phyloP scores from a whole-genome alignment of 2,797 vertebrate species.

The Sebastes ruberrimus region DNA sequence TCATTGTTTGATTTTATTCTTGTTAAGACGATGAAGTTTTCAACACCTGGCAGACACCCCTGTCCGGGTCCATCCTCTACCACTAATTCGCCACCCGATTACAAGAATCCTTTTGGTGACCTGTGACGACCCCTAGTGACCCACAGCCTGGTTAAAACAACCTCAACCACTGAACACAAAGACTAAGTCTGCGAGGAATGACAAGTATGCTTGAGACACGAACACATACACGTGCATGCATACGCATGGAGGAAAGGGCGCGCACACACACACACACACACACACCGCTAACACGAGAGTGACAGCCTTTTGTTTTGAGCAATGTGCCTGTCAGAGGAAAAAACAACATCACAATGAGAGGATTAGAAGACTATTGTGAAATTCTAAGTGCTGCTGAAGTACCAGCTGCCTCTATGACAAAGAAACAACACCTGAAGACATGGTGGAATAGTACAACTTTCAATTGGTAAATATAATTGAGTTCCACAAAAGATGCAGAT shows the following conservation, averaged over 20 bases:
- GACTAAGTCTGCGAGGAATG: constrained; percentile 72
- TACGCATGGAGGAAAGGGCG: background rate
- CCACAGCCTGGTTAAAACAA: constrained; percentile 40
- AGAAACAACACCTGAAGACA: constrained; percentile 14
- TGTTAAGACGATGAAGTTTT: constrained; percentile 15
- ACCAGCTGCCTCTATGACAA: background rate
- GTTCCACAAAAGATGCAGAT: background rate
- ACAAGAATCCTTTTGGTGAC: constrained; percentile 70
- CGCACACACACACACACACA: background rate
- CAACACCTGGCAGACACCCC: constrained; percentile 4
- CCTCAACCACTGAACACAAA: constrained; percentile 67
- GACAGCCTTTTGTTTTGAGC: constrained; percentile 45
- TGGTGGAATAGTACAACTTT: background rate
- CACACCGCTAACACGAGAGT: constrained; percentile 28
- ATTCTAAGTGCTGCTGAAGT: constrained; percentile 57
- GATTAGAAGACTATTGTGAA: constrained; percentile 65
- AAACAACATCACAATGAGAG: constrained; percentile 58
- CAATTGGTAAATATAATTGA: background rate
- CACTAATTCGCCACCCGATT: constrained; percentile 58
- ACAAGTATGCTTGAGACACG: constrained; percentile 63
- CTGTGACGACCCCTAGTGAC: constrained; percentile 55
- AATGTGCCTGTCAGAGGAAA: constrained; percentile 24
- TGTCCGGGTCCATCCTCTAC: constrained; percentile 4
- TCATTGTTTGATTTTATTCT: background rate
- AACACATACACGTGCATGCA: constrained; percentile 29